These are phyloP conservation scores for Cecropterus lyciades DNA, from an alignment of 1,140 invertebrate species.

Conservation along the genomic window DNA sequence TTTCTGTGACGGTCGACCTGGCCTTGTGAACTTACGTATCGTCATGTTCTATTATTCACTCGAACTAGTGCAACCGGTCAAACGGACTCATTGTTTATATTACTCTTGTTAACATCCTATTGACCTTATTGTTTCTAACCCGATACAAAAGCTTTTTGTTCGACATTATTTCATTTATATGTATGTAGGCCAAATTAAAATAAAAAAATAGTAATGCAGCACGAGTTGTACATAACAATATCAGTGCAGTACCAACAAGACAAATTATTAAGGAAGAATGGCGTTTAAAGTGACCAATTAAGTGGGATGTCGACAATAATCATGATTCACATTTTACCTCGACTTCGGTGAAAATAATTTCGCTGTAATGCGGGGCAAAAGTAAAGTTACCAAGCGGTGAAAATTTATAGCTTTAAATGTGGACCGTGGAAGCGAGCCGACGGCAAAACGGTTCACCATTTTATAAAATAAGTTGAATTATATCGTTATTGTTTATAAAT, in stretches of 20 bases:
- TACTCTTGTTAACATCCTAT: conserved; percentile 32
- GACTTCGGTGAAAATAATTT: conserved; percentile 45
- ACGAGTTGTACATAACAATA: conserved; percentile 11
- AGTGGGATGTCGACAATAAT: conserved; percentile 55
- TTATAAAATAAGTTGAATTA: conserved; percentile 16
- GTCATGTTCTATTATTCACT: conserved; percentile 64
- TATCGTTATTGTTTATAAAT: conserved; percentile 33
- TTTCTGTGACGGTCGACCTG: conserved; percentile 61
- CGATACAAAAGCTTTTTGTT: conserved; percentile 22
- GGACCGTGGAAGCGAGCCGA: conserved; percentile 26
- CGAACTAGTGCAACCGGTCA: conserved; percentile 30
- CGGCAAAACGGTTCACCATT: conserved; percentile 5
- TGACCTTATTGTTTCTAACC: conserved; percentile 29
- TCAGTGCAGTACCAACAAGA: conserved; percentile 28
- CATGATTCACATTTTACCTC: conserved; percentile 62
- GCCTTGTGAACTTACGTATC: conserved; percentile 63
- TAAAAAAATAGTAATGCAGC: not conserved
- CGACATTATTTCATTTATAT: conserved; percentile 3
- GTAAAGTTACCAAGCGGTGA: conserved; percentile 23
- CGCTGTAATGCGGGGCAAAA: conserved; percentile 22
- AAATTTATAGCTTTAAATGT: conserved; percentile 35
- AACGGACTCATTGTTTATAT: conserved; percentile 29
- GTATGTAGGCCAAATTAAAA: not conserved
- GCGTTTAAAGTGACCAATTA: conserved; percentile 63
- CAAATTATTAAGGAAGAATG: conserved; percentile 58